Conservation (phyloP, 2,797 vertebrate genomes). For the Coilia nasus region DNA sequence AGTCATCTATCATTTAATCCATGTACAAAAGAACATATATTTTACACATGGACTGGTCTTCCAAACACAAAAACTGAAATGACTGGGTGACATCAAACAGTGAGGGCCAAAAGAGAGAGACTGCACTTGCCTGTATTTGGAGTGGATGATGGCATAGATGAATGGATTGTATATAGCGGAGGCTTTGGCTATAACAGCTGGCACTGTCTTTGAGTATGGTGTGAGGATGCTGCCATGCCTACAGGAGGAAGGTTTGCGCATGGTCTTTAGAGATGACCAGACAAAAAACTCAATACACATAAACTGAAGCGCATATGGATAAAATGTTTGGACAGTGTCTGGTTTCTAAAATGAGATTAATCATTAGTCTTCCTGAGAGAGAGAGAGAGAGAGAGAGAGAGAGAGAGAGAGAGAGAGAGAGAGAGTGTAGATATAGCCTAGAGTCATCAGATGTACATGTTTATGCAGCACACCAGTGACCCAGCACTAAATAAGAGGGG, state of each 20-base stretch:
- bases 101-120: background rate
- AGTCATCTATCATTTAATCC: background rate
- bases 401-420: background rate
- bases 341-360: background rate
- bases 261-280: constrained; percentile 6
- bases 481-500: constrained; percentile 35
- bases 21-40: background rate
- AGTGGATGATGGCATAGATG: constrained; percentile 90
- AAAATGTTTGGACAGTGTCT: background rate
- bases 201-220: constrained; percentile 87
- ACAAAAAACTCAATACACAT: background rate
- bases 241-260: constrained; percentile 49
- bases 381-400: too few relatives aligned
- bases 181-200: constrained; percentile 89
- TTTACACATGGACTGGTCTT: background rate
- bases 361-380: too few relatives aligned
- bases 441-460: constrained; percentile 12
- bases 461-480: constrained; percentile 7
- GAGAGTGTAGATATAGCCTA: background rate
- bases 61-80: background rate
- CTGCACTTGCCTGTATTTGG: constrained; percentile 84
- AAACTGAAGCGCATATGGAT: background rate
- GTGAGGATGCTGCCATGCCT: constrained; percentile 79
- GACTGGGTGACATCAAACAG: background rate
- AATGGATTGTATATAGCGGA: constrained; percentile 91